These are phyloP conservation scores for Bombus cullumanus DNA, from an alignment of 1,140 invertebrate species.

Conservation along the genomic window DNA sequence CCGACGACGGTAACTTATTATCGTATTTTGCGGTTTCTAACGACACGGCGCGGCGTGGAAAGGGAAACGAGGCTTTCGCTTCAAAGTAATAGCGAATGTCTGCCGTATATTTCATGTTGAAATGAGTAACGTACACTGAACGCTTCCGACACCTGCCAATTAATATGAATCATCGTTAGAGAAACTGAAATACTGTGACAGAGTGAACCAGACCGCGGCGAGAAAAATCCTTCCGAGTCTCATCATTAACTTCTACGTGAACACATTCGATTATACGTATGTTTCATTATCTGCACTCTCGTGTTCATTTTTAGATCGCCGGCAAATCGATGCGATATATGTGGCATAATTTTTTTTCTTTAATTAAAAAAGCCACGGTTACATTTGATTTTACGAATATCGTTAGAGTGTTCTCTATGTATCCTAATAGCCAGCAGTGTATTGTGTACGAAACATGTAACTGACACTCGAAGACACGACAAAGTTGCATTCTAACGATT, in stretches of 20 bases:
- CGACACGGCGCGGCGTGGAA: conserved; percentile 26
- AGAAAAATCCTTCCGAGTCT: neutral
- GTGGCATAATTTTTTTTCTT: no score
- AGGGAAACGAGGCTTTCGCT: conserved; percentile 21
- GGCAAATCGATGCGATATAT: no score
- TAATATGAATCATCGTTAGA: conserved; percentile 31
- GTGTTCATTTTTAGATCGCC: neutral
- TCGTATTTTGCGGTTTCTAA: conserved; percentile 62
- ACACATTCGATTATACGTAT: neutral
- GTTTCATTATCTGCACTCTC: neutral
- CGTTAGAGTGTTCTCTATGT: no score
- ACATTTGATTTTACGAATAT: no score
- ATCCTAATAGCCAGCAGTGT: no score
- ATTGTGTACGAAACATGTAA: no score
- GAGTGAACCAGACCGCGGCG: neutral
- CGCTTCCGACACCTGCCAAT: conserved; percentile 32
- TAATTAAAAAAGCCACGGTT: no score
- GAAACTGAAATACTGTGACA: neutral
- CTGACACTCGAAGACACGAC: no score
- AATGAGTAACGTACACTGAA: conserved; percentile 8
- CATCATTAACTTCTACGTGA: neutral
- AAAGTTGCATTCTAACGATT: no score
- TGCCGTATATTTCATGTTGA: conserved; percentile 22
- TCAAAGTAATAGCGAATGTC: conserved; percentile 26
- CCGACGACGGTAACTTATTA: conserved; percentile 61